Conservation (phyloP, 2,888 invertebrate genomes). For the Craniophora ligustri region DNA sequence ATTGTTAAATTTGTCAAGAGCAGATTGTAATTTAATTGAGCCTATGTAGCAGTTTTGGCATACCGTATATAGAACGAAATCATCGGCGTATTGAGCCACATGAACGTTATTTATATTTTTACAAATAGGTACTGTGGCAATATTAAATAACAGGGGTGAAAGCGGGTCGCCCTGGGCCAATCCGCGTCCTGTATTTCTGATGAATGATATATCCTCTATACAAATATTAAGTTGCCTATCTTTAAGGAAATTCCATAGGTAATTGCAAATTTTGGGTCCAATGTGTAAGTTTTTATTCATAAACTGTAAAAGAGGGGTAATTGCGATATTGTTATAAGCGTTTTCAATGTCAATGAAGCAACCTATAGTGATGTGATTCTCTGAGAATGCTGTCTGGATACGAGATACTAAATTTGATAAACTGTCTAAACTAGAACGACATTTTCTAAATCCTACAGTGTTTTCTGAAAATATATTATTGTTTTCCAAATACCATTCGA, state of each 20-base stretch:
- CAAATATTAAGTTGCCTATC: background rate
- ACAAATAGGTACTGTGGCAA: background rate
- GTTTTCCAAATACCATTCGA: background rate
- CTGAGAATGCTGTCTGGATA: conserved; percentile 2
- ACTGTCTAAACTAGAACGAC: background rate
- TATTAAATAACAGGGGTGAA: background rate
- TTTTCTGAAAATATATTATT: background rate
- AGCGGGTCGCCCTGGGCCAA: background rate
- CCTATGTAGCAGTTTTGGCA: background rate
- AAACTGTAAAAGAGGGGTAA: background rate
- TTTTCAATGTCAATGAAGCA: background rate
- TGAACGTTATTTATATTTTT: background rate
- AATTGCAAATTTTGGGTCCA: background rate
- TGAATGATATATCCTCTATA: background rate
- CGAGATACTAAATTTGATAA: background rate
- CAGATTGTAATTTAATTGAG: background rate
- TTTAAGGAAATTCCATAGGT: background rate
- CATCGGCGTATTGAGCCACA: background rate
- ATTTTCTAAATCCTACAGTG: background rate
- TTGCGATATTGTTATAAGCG: conserved; percentile 1
- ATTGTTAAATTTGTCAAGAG: background rate
- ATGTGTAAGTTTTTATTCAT: background rate
- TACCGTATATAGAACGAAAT: background rate
- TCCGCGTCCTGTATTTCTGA: background rate
- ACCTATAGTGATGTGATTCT: background rate